Conservation (phyloP, 2,797 vertebrate species). For the Lacerta agilis region DNA sequence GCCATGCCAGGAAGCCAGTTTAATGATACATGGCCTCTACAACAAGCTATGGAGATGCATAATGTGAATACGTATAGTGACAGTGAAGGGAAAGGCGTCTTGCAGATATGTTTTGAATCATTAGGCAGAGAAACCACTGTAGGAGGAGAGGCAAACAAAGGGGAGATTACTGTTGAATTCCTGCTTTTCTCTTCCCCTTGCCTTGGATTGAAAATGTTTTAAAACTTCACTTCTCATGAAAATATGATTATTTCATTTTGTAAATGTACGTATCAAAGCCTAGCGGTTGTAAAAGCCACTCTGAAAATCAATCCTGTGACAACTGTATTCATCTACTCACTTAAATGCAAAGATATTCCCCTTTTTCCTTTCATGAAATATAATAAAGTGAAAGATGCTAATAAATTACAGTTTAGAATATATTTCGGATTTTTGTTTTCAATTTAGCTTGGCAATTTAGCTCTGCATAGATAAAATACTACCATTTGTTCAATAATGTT, state of each 20-base stretch:
- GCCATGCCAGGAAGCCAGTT: not conserved
- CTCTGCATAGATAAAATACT: constrained; percentile 16
- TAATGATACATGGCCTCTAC: not conserved
- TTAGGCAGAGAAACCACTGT: not conserved
- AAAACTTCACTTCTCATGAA: not conserved
- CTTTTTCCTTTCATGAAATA: not conserved
- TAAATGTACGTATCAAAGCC: not conserved
- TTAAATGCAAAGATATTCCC: not conserved
- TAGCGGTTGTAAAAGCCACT: not conserved
- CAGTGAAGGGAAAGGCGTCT: not conserved
- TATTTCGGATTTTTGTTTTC: not conserved
- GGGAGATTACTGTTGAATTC: not conserved
- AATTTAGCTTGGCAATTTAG: constrained; percentile 17
- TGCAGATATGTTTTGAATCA: not conserved
- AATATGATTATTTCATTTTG: not conserved
- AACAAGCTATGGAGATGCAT: too few species aligned
- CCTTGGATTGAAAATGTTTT: not conserved
- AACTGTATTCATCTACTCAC: not conserved
- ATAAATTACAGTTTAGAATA: not conserved
- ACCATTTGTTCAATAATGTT: not conserved
- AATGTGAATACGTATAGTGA: too few species aligned
- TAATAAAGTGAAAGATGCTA: not conserved
- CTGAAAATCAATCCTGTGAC: not conserved
- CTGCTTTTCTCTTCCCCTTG: not conserved
- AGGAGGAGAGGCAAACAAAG: not conserved